A percentile compares a stretch with the other conserved stretches of the same genome.
phyloP scores from a whole-genome alignment of 2,888 invertebrate genomes.

The Rhingia rostrata region DNA sequence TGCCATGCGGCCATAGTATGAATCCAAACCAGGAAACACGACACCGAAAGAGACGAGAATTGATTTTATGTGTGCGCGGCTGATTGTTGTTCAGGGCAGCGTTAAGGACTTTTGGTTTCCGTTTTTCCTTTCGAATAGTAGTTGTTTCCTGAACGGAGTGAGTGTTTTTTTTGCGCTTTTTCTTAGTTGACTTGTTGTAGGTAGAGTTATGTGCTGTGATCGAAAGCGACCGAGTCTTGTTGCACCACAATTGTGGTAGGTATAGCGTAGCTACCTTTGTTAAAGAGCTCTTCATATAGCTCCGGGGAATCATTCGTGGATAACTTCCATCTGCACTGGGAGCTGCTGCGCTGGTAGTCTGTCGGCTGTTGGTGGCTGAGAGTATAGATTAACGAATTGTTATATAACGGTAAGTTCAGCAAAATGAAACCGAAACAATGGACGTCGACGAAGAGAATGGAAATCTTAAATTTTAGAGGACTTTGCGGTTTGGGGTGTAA shows the following conservation, averaged over 20 bases:
- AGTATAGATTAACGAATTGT: slow-evolving; percentile 63
- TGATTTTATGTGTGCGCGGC: slow-evolving; percentile 60
- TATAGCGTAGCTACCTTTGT: background rate
- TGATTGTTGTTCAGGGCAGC: slow-evolving; percentile 60
- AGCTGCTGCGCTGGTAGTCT: slow-evolving; percentile 18
- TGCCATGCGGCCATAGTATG: slow-evolving; percentile 19
- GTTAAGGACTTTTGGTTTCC: slow-evolving; percentile 47
- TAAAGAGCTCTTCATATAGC: slow-evolving; percentile 31
- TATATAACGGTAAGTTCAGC: slow-evolving; percentile 47
- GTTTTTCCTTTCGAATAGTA: slow-evolving; percentile 23
- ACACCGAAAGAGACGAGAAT: slow-evolving; percentile 32
- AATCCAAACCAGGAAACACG: slow-evolving; percentile 34
- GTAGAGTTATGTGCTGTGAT: slow-evolving; percentile 11
- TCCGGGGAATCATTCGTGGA: slow-evolving; percentile 64
- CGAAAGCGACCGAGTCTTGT: slow-evolving; percentile 29
- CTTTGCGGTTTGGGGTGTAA: background rate
- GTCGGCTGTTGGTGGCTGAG: slow-evolving; percentile 17
- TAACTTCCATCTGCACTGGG: slow-evolving; percentile 63
- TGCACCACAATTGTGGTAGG: slow-evolving; percentile 30
- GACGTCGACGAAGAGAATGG: slow-evolving; percentile 29
- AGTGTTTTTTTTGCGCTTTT: background rate
- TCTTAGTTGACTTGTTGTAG: slow-evolving; percentile 54
- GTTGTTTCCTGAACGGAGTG: slow-evolving; percentile 28
- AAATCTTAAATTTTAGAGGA: slow-evolving; percentile 59
- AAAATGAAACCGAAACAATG: slow-evolving; percentile 67